Evolutionary conservation across 2,888 invertebrate genomes (phyloP).

Genomic region (Drosophila hamatofila): DNA sequence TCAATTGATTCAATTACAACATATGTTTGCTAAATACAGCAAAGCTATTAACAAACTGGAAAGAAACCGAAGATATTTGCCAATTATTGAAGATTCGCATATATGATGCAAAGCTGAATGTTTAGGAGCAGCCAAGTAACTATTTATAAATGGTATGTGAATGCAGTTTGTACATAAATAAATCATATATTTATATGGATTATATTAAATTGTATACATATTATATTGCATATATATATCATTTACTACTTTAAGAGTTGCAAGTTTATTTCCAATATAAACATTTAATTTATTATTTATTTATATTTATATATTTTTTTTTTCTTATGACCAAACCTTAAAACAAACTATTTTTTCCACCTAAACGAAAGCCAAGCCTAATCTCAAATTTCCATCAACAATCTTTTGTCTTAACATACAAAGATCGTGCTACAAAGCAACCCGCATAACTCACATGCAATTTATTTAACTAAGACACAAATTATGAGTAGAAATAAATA

Average conservation of each 20-base stretch:
- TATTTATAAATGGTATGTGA: background rate
- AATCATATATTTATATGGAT: background rate
- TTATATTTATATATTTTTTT: no score
- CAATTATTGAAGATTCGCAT: constrained; percentile 6
- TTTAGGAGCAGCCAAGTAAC: background rate
- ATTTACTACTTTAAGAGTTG: no score
- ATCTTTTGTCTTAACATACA: background rate
- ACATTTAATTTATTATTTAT: background rate
- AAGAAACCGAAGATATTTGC: constrained; percentile 5
- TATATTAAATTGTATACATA: background rate
- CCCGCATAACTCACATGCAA: background rate
- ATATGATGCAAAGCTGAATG: background rate
- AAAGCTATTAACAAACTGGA: constrained; percentile 9
- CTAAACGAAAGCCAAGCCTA: background rate
- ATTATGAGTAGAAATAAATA: background rate
- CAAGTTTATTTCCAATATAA: no score
- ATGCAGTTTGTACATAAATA: no score
- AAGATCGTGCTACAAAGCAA: background rate
- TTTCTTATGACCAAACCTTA: background rate
- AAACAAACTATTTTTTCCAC: background rate
- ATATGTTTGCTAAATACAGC: constrained; percentile 18
- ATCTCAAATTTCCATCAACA: background rate
- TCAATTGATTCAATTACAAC: constrained; percentile 37
- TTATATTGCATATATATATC: no score
- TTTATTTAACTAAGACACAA: background rate